A percentile compares a stretch with the other conserved stretches of the same genome.
phyloP scores from a whole-genome alignment of 2,797 vertebrate genomes.

The Poeciliopsis turneri region DNA sequence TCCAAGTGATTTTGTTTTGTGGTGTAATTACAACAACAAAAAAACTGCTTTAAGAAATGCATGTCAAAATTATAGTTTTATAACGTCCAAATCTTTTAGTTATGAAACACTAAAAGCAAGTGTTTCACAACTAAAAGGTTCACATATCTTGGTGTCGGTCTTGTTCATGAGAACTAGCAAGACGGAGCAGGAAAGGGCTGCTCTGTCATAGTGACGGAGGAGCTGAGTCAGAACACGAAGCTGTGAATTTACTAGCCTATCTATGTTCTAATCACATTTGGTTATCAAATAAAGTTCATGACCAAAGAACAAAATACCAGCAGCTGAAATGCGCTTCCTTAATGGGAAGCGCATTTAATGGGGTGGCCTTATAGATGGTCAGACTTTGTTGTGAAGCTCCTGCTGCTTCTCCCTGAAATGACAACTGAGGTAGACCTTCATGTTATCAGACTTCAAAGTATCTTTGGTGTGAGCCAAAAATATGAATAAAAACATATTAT shows the following conservation, averaged over 20 bases:
- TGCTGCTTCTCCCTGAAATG: neutral
- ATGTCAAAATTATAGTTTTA: neutral
- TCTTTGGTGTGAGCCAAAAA: neutral
- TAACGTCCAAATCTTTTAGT: neutral
- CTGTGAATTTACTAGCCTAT: neutral
- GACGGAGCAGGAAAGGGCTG: neutral
- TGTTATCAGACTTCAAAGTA: neutral
- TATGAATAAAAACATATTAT: neutral
- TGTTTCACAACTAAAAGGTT: neutral
- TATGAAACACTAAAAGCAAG: too few relatives aligned
- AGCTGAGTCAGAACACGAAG: neutral
- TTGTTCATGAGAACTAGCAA: neutral
- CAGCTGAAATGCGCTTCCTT: neutral
- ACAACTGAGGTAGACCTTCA: neutral
- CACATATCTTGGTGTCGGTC: neutral
- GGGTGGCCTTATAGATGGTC: neutral
- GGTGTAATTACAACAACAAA: neutral
- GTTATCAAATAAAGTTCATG: neutral
- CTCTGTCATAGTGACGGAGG: neutral
- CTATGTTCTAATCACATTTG: neutral
- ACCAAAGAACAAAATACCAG: neutral
- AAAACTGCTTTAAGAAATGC: neutral
- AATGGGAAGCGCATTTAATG: neutral
- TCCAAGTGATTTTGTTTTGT: neutral
- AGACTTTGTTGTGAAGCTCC: neutral